phyloP scores from a whole-genome alignment of 1,140 invertebrate genomes.

The Drosophila trapezifrons region DNA sequence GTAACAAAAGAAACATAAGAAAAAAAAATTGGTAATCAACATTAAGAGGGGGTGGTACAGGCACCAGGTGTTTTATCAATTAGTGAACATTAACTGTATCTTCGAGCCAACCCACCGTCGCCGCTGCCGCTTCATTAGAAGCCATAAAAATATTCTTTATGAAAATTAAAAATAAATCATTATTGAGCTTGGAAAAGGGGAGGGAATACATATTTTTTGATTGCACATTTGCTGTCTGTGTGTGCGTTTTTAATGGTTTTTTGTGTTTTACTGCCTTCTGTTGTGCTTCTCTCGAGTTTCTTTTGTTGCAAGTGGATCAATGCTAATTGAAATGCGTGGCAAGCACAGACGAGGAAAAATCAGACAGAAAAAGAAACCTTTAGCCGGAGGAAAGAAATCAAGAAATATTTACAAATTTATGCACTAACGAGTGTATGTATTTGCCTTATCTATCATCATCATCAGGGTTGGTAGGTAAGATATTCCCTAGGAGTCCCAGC shows the following conservation, averaged over 20 bases:
- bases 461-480: neutral
- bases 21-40: slow-evolving; percentile 32
- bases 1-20: slow-evolving; percentile 11
- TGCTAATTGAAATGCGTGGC: slow-evolving; percentile 71
- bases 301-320: slow-evolving; percentile 58
- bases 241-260: slow-evolving; percentile 22
- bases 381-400: slow-evolving; percentile 7
- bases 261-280: slow-evolving; percentile 33
- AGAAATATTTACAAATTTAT: slow-evolving; percentile 29
- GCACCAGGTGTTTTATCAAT: slow-evolving; percentile 31
- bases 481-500: neutral
- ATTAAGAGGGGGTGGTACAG: neutral
- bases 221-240: neutral
- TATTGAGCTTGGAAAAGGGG: slow-evolving; percentile 1
- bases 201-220: neutral
- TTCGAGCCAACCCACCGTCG: neutral
- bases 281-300: slow-evolving; percentile 14
- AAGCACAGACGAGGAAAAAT: slow-evolving; percentile 33
- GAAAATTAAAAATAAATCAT: slow-evolving; percentile 24
- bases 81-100: slow-evolving; percentile 35
- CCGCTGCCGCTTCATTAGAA: slow-evolving; percentile 34
- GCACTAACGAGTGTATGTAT: neutral
- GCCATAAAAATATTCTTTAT: slow-evolving; percentile 24
- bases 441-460: slow-evolving; percentile 12
- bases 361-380: slow-evolving; percentile 13